Evolutionary conservation across 2,113 vertebrate species (phyloP), one percentile per base, ranked within the genome.

Genomic region (Crypturellus undulatus): DNA sequence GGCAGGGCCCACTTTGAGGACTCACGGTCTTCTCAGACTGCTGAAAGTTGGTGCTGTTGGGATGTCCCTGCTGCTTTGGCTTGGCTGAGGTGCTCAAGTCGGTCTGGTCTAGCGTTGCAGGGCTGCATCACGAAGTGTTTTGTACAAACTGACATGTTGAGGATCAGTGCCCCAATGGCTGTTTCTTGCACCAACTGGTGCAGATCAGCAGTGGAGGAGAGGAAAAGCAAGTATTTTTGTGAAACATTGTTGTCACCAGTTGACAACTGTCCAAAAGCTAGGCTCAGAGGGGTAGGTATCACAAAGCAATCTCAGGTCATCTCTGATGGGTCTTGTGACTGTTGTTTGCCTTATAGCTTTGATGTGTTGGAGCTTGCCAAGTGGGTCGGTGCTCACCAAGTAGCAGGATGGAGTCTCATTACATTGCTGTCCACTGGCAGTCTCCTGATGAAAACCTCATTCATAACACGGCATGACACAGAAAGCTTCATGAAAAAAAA

Each of bases 321-420:
- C 47, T 36, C 43, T 58, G 65, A 30, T 45, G 45, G 1, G 32
- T 40, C n/a, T 86, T 64, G 28, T 87, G 92, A 65, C 80, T 90
- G 69, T 20, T 89, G 58, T 64, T 89, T 92, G 89, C 28, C n/a
- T 93, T 90, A 84, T 34, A 68, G 58, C 78, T 76, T 79, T 34
- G 42, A 81, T 47, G 43, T 43, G 38, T 49, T 84, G 62, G 17
- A 92, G 47, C 47, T 75, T 0, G 0, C 62, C 51, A 40, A 22
- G 79, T 84, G 22, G 34, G 34, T 38, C 42, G 3, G 1, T 77
- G 42, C 26, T 87, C 54, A 72, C 8, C 0, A 0, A 78, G 38
- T 47, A 56, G 26, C 54, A 65, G 54, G 59, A 63, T 24, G 1
- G 1, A 9, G 38, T 79, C 72, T 86, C 0, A 0, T 69, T 69